Percentiles rank a stretch among this genome's conserved stretches.
Conservation (phyloP, 2,113 vertebrate species). For the Cottus gobio region DNA sequence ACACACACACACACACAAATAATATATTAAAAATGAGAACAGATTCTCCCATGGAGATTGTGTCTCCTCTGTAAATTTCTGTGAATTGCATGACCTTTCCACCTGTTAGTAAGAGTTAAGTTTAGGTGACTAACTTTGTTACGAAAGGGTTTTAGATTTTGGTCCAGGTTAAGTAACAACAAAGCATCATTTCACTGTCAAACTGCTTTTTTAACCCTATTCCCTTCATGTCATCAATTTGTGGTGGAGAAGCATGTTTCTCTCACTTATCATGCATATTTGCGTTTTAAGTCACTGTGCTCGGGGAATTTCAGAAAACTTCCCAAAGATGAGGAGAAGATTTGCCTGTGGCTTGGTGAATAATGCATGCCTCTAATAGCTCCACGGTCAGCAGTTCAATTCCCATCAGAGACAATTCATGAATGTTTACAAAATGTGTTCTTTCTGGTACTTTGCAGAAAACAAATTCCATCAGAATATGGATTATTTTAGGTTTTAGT, state of each 20-base stretch:
- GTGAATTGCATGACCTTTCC: background rate
- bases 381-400: slow-evolving; percentile 39
- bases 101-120: background rate
- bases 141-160: too few species aligned
- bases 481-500: background rate
- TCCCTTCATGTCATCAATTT: slow-evolving; percentile 5
- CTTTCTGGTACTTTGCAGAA: background rate
- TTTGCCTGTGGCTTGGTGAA: slow-evolving; percentile 41
- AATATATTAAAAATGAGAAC: background rate
- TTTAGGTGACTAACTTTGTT: background rate
- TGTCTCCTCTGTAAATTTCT: background rate
- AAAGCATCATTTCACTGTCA: slow-evolving; percentile 16
- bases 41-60: background rate
- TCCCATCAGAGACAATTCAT: slow-evolving; percentile 2
- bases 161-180: too few species aligned
- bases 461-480: background rate
- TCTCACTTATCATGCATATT: slow-evolving; percentile 27
- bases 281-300: slow-evolving; percentile 32
- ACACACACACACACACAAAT: too few species aligned
- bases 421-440: background rate
- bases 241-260: slow-evolving; percentile 6
- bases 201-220: background rate
- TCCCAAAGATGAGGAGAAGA: slow-evolving; percentile 18
- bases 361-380: slow-evolving; percentile 27
- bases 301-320: slow-evolving; percentile 18